Base-by-base conservation (phyloP, 2,888 invertebrate genomes). In the Cyaniris semiargus region DNA sequence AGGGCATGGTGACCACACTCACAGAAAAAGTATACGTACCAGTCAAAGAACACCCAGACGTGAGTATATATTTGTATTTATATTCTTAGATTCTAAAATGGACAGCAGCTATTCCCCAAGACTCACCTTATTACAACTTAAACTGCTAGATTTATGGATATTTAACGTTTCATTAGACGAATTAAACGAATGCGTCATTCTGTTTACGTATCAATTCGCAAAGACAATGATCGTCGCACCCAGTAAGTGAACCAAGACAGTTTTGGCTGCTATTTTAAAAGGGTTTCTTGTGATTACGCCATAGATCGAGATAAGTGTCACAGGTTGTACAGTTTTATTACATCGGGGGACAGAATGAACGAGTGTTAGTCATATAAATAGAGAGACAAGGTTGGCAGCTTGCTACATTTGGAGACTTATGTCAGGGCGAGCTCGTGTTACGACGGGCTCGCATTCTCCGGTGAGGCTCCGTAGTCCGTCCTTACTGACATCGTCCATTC, bases 1-100 rank as follows among this genome's bases (percentile, higher is more conserved):
- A 98, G 85, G 99, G 99, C 83, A 96, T 97, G 87, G 96, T 98
- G 88, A 97, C 97, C 85, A 98, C 98, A 88, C 96, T 98, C 89
- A 98, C 98, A 95, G 99, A 99, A 95, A 99, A 99, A 96, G 98
- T 99, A 88, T 99, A 98, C 95, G 99, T 99, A 90, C 99, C 99
- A 90, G 98, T 99, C 86, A 99, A 99, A 96, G 99, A 99, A 94
- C 98, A 99, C 95, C 99, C 99, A 95, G 99, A 99, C 95, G 99
- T 99, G 95, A 98, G 98, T 98, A 86, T 79, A 79, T 76, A 75
- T 75, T 74, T 31, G 34, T 76, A 77, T 78, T 66, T 79, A 18
- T 27, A 60, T 60, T 60, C 60, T 66, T 66, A 66, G 66, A 66
- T 66, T 66, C 27, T 27, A 66, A 66, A 66, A 66, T 31, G 27